phyloP scores from a whole-genome alignment of 1,140 invertebrate genomes.

The Vanessa atalanta region DNA sequence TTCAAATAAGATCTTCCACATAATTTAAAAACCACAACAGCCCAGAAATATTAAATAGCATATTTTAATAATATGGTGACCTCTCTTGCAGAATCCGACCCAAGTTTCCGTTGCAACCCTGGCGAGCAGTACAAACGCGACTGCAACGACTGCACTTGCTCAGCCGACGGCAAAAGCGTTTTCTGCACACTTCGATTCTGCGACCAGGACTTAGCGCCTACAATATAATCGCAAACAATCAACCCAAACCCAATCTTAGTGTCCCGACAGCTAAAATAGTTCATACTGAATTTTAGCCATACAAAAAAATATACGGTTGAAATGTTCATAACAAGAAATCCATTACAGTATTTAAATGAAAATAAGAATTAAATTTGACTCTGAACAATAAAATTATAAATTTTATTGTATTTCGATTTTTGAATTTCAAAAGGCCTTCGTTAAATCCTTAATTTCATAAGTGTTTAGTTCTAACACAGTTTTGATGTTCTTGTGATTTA shows the following conservation, averaged over 20 bases:
- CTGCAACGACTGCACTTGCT: slow-evolving; percentile 81
- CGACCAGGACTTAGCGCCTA: slow-evolving; percentile 45
- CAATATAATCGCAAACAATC: slow-evolving; percentile 18
- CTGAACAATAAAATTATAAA: background rate
- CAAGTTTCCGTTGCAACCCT: slow-evolving; percentile 77
- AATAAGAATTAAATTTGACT: background rate
- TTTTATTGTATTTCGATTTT: slow-evolving; percentile 12
- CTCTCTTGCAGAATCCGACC: slow-evolving; percentile 50
- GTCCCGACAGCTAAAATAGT: background rate
- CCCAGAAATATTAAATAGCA: no score
- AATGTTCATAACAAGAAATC: background rate
- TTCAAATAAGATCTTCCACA: no score
- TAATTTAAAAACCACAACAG: no score
- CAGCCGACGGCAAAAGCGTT: slow-evolving; percentile 75
- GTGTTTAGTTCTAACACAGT: no score
- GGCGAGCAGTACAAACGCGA: slow-evolving; percentile 77
- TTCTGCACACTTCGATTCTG: slow-evolving; percentile 75
- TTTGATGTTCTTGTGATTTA: background rate
- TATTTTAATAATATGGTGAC: no score
- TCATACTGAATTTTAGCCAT: background rate
- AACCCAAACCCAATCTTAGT: background rate
- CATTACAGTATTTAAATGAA: slow-evolving; percentile 5
- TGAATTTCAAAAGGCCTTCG: background rate
- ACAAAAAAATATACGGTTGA: background rate
- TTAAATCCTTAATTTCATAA: background rate